Conservation (phyloP, 2,113 vertebrate species). For the Dasyprocta punctata region DNA sequence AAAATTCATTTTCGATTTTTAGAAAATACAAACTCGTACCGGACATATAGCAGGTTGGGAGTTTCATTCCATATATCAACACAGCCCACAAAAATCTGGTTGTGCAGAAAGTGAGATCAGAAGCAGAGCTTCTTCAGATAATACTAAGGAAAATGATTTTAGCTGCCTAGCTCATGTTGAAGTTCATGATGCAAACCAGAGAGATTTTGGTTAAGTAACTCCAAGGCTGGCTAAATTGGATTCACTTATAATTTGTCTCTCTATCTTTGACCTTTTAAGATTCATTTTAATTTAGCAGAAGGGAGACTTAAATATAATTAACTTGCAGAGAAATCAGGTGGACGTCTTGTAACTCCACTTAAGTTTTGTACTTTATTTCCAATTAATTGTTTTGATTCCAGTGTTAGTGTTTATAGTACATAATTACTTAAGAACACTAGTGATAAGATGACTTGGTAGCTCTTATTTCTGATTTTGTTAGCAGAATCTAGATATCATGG, state of each 20-base stretch:
- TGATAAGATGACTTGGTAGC: background rate
- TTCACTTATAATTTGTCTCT: background rate
- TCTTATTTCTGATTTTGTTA: constrained; percentile 39
- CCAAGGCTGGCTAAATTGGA: background rate
- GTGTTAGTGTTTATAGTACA: background rate
- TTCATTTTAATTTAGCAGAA: constrained; percentile 10
- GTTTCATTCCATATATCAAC: too few relatives aligned
- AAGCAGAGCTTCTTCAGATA: background rate
- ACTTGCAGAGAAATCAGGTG: background rate
- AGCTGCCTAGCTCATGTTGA: background rate
- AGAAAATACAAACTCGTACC: too few relatives aligned
- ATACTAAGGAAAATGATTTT: background rate
- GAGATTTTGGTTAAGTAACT: constrained; percentile 38
- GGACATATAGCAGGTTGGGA: too few relatives aligned
- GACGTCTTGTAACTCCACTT: background rate
- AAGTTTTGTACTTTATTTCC: background rate
- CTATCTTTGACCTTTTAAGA: background rate
- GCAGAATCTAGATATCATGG: constrained; percentile 1
- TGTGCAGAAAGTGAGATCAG: constrained; percentile 27
- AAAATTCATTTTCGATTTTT: too few relatives aligned
- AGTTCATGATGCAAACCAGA: background rate
- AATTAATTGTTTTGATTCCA: background rate
- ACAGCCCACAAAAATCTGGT: background rate
- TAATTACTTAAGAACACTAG: background rate
- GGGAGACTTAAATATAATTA: background rate